phyloP scores from a whole-genome alignment of 1,140 invertebrate species.

The Calliphora vicina region DNA sequence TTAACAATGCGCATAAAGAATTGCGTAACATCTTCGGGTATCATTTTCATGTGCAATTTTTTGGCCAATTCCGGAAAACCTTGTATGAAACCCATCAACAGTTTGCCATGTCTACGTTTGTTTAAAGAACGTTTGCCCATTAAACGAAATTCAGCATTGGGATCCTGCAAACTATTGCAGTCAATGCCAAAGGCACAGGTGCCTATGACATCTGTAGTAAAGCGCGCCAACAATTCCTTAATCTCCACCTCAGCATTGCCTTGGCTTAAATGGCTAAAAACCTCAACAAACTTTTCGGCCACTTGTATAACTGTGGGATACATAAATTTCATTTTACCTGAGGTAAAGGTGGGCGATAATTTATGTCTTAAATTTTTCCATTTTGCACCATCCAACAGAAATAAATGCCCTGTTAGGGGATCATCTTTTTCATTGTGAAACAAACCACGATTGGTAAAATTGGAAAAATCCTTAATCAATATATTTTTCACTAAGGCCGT shows the following conservation, averaged over 20 bases:
- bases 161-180: conserved; percentile 63
- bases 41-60: conserved; percentile 45
- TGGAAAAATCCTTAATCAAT: conserved; percentile 57
- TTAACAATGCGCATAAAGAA: conserved; percentile 62
- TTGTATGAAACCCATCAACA: conserved; percentile 43
- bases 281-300: conserved; percentile 52
- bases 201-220: conserved; percentile 70
- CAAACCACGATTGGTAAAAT: conserved; percentile 62
- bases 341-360: conserved; percentile 68
- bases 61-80: conserved; percentile 46
- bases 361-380: conserved; percentile 68
- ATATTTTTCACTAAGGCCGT: conserved; percentile 54
- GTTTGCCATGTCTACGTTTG: conserved; percentile 41
- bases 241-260: conserved; percentile 60
- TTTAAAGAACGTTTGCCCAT: conserved; percentile 52
- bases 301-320: conserved; percentile 57
- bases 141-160: conserved; percentile 63
- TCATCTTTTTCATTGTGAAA: conserved; percentile 66
- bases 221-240: conserved; percentile 68
- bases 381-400: conserved; percentile 62
- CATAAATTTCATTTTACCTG: conserved; percentile 69
- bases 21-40: conserved; percentile 51
- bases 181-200: conserved; percentile 66
- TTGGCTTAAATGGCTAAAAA: conserved; percentile 35
- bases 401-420: conserved; percentile 66